A percentile compares a stretch with the other conserved stretches of the same genome.
phyloP scores from a whole-genome alignment of 2,113 vertebrate genomes.

The Nothoprocta pentlandii region DNA sequence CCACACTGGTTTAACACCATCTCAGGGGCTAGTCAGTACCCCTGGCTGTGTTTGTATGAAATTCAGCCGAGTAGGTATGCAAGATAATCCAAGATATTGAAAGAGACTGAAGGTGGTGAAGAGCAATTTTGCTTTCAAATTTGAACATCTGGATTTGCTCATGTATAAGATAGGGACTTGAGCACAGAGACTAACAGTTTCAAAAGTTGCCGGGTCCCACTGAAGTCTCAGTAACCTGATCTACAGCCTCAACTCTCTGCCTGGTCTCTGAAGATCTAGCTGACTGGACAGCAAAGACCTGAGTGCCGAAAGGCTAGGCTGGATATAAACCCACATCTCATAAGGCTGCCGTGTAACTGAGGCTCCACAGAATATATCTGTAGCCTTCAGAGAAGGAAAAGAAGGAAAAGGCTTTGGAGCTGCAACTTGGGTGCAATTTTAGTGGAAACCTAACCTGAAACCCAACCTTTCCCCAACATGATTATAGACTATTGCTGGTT shows the following conservation, averaged over 20 bases:
- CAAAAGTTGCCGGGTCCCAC: neutral
- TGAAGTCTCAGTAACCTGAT: neutral
- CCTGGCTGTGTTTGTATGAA: neutral
- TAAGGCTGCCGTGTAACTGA: neutral
- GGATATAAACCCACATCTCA: neutral
- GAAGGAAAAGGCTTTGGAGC: fast-evolving
- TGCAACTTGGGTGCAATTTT: neutral
- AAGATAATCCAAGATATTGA: neutral
- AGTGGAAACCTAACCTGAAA: neutral
- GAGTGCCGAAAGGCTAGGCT: neutral
- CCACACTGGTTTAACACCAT: no score
- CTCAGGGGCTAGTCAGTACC: neutral
- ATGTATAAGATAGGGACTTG: neutral
- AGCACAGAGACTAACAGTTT: neutral
- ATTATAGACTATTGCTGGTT: neutral
- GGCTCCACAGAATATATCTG: neutral
- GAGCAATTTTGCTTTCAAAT: neutral
- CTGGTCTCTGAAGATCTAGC: neutral
- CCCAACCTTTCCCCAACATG: neutral
- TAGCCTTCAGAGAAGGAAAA: neutral
- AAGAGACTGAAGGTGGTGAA: neutral
- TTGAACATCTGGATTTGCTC: neutral
- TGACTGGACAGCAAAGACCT: neutral
- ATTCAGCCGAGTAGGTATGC: neutral
- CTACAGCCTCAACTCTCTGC: neutral